Conservation (phyloP, 2,888 invertebrate species). For the Silvanus unidentatus region DNA sequence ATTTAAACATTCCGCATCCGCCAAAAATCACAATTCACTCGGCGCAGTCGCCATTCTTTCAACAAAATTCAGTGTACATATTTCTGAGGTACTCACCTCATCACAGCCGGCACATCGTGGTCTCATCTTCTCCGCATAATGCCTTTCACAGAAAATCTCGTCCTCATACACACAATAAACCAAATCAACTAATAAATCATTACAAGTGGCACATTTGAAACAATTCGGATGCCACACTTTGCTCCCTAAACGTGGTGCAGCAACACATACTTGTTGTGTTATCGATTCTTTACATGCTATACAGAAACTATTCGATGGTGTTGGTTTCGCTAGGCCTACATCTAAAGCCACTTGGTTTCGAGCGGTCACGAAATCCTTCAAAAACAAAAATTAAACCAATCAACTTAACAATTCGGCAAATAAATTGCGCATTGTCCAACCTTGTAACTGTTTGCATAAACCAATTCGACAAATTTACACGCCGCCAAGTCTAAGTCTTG, state of each 20-base stretch:
- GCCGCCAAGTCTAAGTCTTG: constrained; percentile 89
- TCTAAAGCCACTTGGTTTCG: constrained; percentile 94
- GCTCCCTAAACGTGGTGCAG: constrained; percentile 39
- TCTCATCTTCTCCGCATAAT: constrained; percentile 93
- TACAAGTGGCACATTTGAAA: constrained; percentile 83
- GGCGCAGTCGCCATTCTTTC: too few species aligned
- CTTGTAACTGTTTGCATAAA: constrained; percentile 72
- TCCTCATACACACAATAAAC: constrained; percentile 91
- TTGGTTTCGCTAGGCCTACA: constrained; percentile 59
- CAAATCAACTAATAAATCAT: constrained; percentile 90
- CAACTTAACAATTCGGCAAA: constrained; percentile 5
- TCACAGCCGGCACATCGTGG: constrained; percentile 96
- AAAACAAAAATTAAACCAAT: constrained; percentile 15
- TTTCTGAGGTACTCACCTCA: constrained; percentile 96
- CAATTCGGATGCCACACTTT: constrained; percentile 86
- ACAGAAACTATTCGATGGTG: constrained; percentile 58
- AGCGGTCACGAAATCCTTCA: constrained; percentile 83
- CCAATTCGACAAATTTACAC: constrained; percentile 77
- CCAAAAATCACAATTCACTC: too few species aligned
- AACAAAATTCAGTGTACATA: too few species aligned
- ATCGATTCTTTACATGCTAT: constrained; percentile 76
- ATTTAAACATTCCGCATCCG: too few species aligned
- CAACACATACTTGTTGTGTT: constrained; percentile 69
- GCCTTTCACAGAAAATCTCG: constrained; percentile 84
- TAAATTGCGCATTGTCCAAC: constrained; percentile 20